Evolutionary conservation across 2,888 invertebrate genomes (phyloP), one percentile per base, ranked within the genome.

Genomic region (Chironomus tentans): DNA sequence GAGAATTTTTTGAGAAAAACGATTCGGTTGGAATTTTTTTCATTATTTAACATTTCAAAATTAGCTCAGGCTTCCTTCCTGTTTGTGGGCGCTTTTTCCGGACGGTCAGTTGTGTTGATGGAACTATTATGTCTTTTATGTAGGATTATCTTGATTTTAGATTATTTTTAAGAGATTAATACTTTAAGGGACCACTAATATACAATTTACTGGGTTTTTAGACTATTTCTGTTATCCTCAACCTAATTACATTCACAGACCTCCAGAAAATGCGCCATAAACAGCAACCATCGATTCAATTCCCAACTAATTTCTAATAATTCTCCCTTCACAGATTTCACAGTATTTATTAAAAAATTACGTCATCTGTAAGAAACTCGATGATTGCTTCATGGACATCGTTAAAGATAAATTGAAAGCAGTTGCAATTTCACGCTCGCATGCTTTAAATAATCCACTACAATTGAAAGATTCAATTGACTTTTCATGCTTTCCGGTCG

Each of bases 401-500:
- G 79, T 80, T 0, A 76, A 78, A 0, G 79, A 82, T 47, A 78
- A 79, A 0, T 78, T 77, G 12, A 77, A 82, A 5, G 83, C 82
- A 0, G 82, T 84, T 7, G 82, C 81, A 3, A 80, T 82, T 4
- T 83, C 84, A 4, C 80, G 82, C 0, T 81, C 82, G 46, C 81
- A 83, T 77, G 82, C 81, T 1, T 79, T 81, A 68, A 82, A 82
- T 75, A 84, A 82, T 78, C 81, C 82, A 74, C 62, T 74, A 21
- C 47, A 18, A 68, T 22, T 74, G 21, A 68, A 47, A 6, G 74
- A 61, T 6, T 24, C 38, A 13, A 80, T 82, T 28, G 78, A 78
- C 1, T 79, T 84, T 0, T 84, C 78, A 73, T 84, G 84, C 77
- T 84, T 84, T 77, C 79, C 82, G 77, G 80, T 81, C 0, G 79